These are phyloP conservation scores for Latrodectus elegans DNA, from an alignment of 2,888 invertebrate genomes.

Conservation along the genomic window DNA sequence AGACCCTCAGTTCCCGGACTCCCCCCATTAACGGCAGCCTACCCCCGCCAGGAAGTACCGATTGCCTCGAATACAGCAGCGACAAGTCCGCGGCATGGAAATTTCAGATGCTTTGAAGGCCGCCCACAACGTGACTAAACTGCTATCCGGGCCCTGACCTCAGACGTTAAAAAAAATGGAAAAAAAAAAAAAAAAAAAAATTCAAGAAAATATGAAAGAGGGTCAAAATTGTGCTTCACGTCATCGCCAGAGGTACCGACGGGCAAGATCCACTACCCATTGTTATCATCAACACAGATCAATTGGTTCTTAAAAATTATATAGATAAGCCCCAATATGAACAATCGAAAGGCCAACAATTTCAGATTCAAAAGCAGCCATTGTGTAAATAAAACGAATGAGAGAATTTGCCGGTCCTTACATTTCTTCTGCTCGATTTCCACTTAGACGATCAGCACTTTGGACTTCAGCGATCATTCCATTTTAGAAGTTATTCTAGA, in stretches of 20 bases:
- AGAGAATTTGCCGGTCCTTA: background rate
- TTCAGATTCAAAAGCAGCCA: background rate
- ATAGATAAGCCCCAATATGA: constrained; percentile 6
- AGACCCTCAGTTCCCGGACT: constrained; percentile 73
- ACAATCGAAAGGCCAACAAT: background rate
- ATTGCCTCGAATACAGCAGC: constrained; percentile 72
- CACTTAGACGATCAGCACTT: background rate
- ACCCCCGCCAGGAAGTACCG: constrained; percentile 71
- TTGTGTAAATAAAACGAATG: background rate
- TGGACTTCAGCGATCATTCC: constrained; percentile 10
- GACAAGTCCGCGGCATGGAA: constrained; percentile 73
- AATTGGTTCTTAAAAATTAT: constrained; percentile 33
- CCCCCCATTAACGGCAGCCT: constrained; percentile 70
- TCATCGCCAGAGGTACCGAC: constrained; percentile 33
- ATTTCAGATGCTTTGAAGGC: constrained; percentile 73
- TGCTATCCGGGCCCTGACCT: background rate
- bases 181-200: background rate
- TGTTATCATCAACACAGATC: constrained; percentile 29
- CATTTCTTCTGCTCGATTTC: constrained; percentile 1
- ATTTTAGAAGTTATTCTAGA: constrained; percentile 15
- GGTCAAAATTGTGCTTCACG: constrained; percentile 5
- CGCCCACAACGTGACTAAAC: background rate
- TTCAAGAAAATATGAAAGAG: constrained; percentile 3
- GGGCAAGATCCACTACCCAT: constrained; percentile 44
- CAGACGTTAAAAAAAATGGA: background rate